Base-by-base conservation (phyloP, 2,797 vertebrate genomes). In the Tympanoctomys barrerae region DNA sequence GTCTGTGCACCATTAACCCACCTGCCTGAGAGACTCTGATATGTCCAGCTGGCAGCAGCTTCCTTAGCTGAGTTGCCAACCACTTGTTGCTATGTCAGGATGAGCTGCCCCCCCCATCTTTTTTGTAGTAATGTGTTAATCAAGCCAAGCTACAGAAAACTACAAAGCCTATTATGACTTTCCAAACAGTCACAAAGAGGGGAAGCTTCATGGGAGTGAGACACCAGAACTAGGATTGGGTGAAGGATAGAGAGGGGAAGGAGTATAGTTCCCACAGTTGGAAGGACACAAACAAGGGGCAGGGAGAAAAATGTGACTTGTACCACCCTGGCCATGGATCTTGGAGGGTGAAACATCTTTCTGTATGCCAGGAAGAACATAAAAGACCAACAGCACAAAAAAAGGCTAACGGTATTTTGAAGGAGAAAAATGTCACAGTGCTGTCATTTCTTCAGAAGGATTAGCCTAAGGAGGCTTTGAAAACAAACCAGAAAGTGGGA, bases 81-180 rank as follows among this genome's bases (percentile, higher is more conserved):
- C 49, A 33, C 0, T 0, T 11, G 2, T 49, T 81, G 31, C 84
- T 59, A 3, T 33, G 7, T 39, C 12, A 3, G 46, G 18, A 33
- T 18, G 75, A 89, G 33, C 46, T 19, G 5, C 52, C 16, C 1
- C 14, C 1, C 10, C 7, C 64, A 9, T 12, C 28, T 12, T 31
- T 89, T 91, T 39, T n/a, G 14, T 39, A 80, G 12, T 61, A 66
- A 14, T 3, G 36, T 10, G 10, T 52, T 59, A 11, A 18, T 70
- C 57, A 71, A 21, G 19, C 4, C 33, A 49, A 12, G n/a, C 24
- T 73, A 11, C 49, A 12, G 57, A 46, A 88, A 86, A n/a, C 12
- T 8, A 14, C n/a, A 78, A 64, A 42, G 42, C 7, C 61, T 49
- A 5, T 16, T 82, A 21, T 71, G 11, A 73, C 66, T 91, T 82